Evolutionary conservation across 2,888 invertebrate species (phyloP), one percentile per base, ranked within the genome.

Genomic region (Leucozona laternaria): DNA sequence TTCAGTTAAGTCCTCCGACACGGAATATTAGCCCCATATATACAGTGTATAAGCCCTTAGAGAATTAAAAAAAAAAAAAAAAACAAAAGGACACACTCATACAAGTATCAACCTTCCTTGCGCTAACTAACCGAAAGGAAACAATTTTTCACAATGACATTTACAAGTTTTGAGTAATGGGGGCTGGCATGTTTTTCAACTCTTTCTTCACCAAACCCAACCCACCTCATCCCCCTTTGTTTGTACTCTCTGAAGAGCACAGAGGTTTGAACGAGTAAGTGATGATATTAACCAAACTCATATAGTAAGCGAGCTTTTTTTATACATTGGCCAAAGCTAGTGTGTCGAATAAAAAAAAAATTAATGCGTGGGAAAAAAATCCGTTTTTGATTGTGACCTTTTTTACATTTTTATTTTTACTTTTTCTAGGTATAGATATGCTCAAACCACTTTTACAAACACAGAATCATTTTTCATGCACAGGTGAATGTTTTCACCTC

Each of bases 111-210:
- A 31, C 48, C 31, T 66, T 43, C 50, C 76, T 53, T 71, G 55
- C 13, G n/a, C 40, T 73, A 68, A 72, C 70, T 58, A 58, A 77
- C 70, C 77, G 77, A 81, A 73, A 70, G 85, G 81, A 85, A 85
- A 81, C 85, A 85, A 85, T 85, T 85, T 85, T 81, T 85, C 85
- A 85, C 72, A 72, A 77, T 81, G 85, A 77, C 85, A 85, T 85
- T 85, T 78, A 85, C 85, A 85, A 85, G 77, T 85, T 85, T 81
- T 81, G 85, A 85, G 85, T 85, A 85, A 85, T 85, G 80, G 77
- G 62, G 60, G 77, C 68, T 85, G 57, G 81, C 53, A 62, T 77
- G 68, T 77, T 73, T 73, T 20, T 48, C 48, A 60, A 71, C 57
- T 22, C 28, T 57, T n/a, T n/a, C n/a, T n/a, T n/a, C n/a, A n/a